Conservation (phyloP, 2,888 invertebrate species). For the Pediacus dermestoides region DNA sequence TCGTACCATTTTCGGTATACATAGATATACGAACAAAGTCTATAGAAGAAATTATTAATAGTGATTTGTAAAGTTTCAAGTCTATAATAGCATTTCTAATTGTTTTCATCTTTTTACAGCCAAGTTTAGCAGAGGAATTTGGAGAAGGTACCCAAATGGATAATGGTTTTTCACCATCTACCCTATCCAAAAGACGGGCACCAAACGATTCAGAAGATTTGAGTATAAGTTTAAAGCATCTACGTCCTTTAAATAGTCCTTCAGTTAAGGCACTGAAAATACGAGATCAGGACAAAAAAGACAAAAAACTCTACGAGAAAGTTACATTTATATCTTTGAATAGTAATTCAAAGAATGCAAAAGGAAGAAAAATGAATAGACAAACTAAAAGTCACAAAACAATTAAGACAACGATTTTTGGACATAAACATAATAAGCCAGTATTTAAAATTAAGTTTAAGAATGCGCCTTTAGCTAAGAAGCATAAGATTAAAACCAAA, state of each 20-base stretch:
- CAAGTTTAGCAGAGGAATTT: too few relatives aligned
- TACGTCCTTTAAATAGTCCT: background rate
- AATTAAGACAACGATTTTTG: too few relatives aligned
- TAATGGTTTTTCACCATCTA: background rate
- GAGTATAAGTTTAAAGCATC: background rate
- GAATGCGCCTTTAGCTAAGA: background rate
- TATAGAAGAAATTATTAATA: too few relatives aligned
- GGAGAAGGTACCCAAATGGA: too few relatives aligned
- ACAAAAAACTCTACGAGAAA: background rate
- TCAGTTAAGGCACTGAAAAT: background rate
- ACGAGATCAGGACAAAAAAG: background rate
- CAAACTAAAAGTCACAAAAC: constrained; percentile 3
- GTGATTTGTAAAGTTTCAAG: too few relatives aligned
- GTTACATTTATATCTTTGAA: background rate
- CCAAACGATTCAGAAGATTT: background rate
- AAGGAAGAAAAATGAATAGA: background rate
- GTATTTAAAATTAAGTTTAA: constrained; percentile 7
- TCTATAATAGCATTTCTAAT: too few relatives aligned
- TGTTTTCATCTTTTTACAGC: too few relatives aligned
- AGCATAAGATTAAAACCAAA: background rate
- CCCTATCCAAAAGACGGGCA: background rate
- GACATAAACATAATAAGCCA: background rate
- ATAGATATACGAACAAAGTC: too few relatives aligned
- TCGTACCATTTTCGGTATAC: too few relatives aligned
- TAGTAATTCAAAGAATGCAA: constrained; percentile 1